These are phyloP conservation scores for Heteractis magnifica DNA, from an alignment of 92 coral and sea anemone genomes.

Conservation along the genomic window DNA sequence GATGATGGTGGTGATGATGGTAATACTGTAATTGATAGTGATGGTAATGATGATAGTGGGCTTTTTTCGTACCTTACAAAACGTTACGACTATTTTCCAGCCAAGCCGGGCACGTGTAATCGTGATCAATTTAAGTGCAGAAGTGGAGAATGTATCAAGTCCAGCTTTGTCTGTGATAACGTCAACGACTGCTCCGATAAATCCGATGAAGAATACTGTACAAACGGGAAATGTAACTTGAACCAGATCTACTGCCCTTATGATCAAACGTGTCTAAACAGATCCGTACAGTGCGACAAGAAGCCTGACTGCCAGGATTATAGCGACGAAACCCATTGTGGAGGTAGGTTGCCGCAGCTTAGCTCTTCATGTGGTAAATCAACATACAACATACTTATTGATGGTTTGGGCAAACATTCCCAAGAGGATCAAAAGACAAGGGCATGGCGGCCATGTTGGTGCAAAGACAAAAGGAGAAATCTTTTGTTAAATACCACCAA, in stretches of 20 bases:
- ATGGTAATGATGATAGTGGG: not conserved
- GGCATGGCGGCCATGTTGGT: too few relatives aligned
- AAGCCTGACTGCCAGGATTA: conserved; percentile 65
- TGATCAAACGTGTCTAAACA: conserved; percentile 53
- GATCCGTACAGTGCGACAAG: conserved; percentile 75
- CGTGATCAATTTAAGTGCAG: conserved; percentile 77
- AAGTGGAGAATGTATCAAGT: conserved; percentile 58
- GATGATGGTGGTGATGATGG: not conserved
- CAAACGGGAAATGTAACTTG: conserved; percentile 54
- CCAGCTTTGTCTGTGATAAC: conserved; percentile 72
- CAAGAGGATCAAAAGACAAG: too few relatives aligned
- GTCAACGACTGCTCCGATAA: conserved; percentile 68
- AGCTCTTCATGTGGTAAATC: not conserved
- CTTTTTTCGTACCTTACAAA: not conserved
- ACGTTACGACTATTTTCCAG: conserved; percentile 14
- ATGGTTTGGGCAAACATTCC: not conserved
- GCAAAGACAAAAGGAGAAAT: too few relatives aligned
- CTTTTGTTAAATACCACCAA: too few relatives aligned
- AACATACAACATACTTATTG: not conserved
- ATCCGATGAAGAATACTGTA: conserved; percentile 76
- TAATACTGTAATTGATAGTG: not conserved
- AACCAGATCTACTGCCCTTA: conserved; percentile 67
- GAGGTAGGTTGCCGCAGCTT: conserved; percentile 19
- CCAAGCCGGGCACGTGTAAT: conserved; percentile 55
- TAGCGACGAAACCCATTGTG: conserved; percentile 82